phyloP scores from a whole-genome alignment of 1,140 invertebrate genomes.

The Helicoverpa armigera region DNA sequence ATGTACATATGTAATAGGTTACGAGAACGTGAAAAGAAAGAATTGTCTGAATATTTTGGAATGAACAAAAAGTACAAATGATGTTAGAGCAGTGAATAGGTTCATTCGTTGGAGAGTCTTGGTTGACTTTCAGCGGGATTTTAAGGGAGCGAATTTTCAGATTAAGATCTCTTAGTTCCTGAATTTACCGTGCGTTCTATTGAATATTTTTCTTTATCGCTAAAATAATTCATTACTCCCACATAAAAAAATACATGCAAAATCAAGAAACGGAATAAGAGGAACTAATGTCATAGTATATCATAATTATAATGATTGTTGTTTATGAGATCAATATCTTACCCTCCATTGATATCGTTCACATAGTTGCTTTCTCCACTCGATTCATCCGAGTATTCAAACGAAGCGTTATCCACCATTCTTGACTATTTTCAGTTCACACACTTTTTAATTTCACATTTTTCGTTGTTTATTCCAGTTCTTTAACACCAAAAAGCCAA shows the following conservation, averaged over 20 bases:
- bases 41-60: too few relatives aligned
- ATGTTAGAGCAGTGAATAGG: too few relatives aligned
- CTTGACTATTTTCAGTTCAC: constrained; percentile 48
- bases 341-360: constrained; percentile 56
- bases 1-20: neutral
- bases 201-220: too few relatives aligned
- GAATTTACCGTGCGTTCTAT: too few relatives aligned
- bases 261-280: neutral
- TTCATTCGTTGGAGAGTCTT: too few relatives aligned
- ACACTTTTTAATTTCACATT: constrained; percentile 49
- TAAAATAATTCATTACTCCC: too few relatives aligned
- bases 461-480: constrained; percentile 34
- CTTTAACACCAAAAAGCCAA: constrained; percentile 1
- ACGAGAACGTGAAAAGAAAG: too few relatives aligned
- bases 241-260: neutral
- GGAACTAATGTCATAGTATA: neutral
- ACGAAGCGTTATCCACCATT: constrained; percentile 83
- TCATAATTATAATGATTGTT: neutral
- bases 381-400: constrained; percentile 81
- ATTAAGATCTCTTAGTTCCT: too few relatives aligned
- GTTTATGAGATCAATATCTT: constrained; percentile 49
- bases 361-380: constrained; percentile 63
- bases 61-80: too few relatives aligned
- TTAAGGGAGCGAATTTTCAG: too few relatives aligned
- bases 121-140: too few relatives aligned